Base-by-base conservation (phyloP, 2,888 invertebrate genomes). In the Hedya salicella region DNA sequence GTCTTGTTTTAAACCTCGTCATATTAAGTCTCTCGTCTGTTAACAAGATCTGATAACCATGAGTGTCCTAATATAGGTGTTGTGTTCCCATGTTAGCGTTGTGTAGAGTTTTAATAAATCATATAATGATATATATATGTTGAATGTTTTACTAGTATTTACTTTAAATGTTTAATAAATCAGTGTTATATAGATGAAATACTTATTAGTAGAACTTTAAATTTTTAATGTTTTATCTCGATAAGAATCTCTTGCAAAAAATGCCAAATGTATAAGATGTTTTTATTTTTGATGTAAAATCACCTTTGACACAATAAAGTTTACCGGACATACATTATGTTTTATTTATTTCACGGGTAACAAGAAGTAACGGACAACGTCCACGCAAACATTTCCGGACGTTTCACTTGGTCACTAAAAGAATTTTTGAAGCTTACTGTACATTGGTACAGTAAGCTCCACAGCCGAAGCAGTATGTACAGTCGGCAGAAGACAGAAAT, bases 141-240 rank as follows among this genome's bases (percentile, higher is more conserved):
- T 88, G 82, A 85, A 88, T 88, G 86, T 89, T 87, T 84, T 75
- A 86, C 80, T 87, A 89, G 87, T 88, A 86, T 88, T 91, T 84
- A 81, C 70, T 84, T 82, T 84, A 75, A 83, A 82, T 86, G 85
- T 86, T 88, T 79, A 71, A 79, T 50, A 42, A 70, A 70, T 68
- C 66, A 67, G 40, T 69, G 69, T 70, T 57, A 82, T 77, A 74
- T 86, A 81, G 83, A 85, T 87, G 78, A 79, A 75, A 80, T 86
- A 83, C 78, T 63, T 49, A 76, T 85, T 88, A 86, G 90, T 73
- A 75, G 72, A 80, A 71, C 69, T 85, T 85, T 83, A 79, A 79
- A 81, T 78, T 80, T 81, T 79, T 69, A 78, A 85, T 83, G 80
- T 85, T 85, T 85, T 87, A 84, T 78, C 82, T 83, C 78, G 75